Conservation (phyloP, 1,140 invertebrate genomes). For the Drosophila nigromelanica region DNA sequence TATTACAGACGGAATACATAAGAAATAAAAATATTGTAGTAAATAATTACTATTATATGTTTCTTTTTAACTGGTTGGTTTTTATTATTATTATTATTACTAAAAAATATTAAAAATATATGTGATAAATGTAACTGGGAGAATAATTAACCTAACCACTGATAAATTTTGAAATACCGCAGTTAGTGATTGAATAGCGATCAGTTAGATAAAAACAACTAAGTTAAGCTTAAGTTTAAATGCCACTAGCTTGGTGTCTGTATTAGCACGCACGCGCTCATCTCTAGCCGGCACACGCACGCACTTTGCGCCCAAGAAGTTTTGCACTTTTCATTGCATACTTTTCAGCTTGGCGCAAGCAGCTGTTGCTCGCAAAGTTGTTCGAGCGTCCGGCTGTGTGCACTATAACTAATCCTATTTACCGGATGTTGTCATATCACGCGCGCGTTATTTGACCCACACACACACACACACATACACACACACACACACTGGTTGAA, state of each 20-base stretch:
- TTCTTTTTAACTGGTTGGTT: no score
- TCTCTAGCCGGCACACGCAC: conserved; percentile 20
- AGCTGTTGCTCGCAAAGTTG: conserved; percentile 63
- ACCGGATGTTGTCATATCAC: conserved; percentile 72
- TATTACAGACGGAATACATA: no score
- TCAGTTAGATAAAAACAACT: no score
- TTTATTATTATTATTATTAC: no score
- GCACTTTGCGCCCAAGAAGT: conserved; percentile 36
- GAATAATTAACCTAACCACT: no score
- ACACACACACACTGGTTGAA: conserved; percentile 23
- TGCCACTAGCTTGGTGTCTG: neutral
- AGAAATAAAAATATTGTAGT: no score
- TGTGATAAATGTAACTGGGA: no score
- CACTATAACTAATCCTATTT: conserved; percentile 65
- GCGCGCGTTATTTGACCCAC: conserved; percentile 72
- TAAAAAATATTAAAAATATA: no score
- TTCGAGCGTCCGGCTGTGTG: conserved; percentile 1
- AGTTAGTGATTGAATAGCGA: no score
- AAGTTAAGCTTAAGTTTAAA: no score
- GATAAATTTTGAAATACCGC: no score
- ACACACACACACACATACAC: conserved; percentile 33
- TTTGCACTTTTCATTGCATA: conserved; percentile 67
- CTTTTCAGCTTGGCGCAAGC: conserved; percentile 61
- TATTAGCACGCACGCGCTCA: conserved; percentile 20
- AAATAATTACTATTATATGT: no score